Conservation (phyloP, 2,888 invertebrate species). For the Hyalella azteca region DNA sequence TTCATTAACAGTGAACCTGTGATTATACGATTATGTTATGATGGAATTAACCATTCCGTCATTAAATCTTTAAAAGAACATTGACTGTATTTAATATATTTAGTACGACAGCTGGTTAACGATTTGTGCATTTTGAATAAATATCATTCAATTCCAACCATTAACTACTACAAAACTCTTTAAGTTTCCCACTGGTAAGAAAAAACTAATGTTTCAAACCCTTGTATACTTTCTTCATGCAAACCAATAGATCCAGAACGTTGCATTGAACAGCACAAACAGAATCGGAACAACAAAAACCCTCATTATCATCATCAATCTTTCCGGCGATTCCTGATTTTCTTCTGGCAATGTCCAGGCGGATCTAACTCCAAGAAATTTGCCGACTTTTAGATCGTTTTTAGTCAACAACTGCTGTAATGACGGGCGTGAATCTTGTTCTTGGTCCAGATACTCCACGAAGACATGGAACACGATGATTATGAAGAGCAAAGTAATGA, state of each 20-base stretch:
- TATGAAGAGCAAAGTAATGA: slow-evolving; percentile 47
- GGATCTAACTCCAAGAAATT: background rate
- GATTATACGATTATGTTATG: too few species aligned
- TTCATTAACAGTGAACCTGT: too few species aligned
- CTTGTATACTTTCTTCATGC: too few species aligned
- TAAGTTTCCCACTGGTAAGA: too few species aligned
- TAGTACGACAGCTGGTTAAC: too few species aligned
- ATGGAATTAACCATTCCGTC: too few species aligned
- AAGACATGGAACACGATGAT: slow-evolving; percentile 45
- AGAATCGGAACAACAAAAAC: slow-evolving; percentile 22
- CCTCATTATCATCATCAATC: slow-evolving; percentile 20
- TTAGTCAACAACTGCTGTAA: background rate
- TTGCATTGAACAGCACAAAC: slow-evolving; percentile 38
- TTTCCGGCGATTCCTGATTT: background rate
- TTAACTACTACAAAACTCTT: too few species aligned
- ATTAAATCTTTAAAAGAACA: too few species aligned
- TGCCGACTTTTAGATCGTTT: background rate
- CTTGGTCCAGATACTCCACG: slow-evolving; percentile 11
- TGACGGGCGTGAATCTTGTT: background rate
- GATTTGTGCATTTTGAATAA: too few species aligned
- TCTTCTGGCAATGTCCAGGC: background rate
- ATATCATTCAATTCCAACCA: too few species aligned
- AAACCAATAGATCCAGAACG: slow-evolving; percentile 43
- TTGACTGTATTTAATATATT: too few species aligned
- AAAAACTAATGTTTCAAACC: too few species aligned